These are phyloP conservation scores for Diadegma fenestrale DNA, from an alignment of 2,888 invertebrate species.

Conservation along the genomic window DNA sequence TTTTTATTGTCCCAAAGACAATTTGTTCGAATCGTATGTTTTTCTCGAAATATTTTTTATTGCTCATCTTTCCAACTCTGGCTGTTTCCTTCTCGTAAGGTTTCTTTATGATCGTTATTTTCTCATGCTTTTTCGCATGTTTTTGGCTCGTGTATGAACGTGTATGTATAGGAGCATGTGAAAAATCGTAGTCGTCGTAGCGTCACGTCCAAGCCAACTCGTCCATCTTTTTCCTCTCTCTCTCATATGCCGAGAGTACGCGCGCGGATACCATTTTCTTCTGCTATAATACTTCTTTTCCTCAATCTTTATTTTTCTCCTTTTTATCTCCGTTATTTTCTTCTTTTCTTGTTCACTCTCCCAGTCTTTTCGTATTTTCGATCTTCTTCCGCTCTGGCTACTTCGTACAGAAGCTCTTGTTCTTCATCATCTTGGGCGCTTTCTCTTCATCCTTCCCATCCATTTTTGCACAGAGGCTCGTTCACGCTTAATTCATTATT, in stretches of 20 bases:
- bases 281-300: constrained; percentile 50
- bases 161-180: neutral
- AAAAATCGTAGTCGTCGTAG: constrained; percentile 28
- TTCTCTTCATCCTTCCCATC: constrained; percentile 8
- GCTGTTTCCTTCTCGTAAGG: neutral
- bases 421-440: constrained; percentile 5
- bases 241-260: neutral
- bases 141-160: neutral
- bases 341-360: constrained; percentile 39
- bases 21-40: neutral
- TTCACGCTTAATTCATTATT: neutral
- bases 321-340: constrained; percentile 7
- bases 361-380: constrained; percentile 28
- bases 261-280: constrained; percentile 47
- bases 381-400: constrained; percentile 56
- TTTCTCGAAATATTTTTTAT: neutral
- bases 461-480: neutral
- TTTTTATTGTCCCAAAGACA: neutral
- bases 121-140: neutral
- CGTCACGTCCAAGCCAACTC: constrained; percentile 51
- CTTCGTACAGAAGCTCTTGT: constrained; percentile 39
- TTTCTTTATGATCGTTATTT: constrained; percentile 1
- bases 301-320: constrained; percentile 15
- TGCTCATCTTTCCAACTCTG: neutral
- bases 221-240: constrained; percentile 40